Evolutionary conservation across 2,113 vertebrate species (phyloP), one percentile per base, ranked within the genome.

Genomic region (Salminus brasiliensis): DNA sequence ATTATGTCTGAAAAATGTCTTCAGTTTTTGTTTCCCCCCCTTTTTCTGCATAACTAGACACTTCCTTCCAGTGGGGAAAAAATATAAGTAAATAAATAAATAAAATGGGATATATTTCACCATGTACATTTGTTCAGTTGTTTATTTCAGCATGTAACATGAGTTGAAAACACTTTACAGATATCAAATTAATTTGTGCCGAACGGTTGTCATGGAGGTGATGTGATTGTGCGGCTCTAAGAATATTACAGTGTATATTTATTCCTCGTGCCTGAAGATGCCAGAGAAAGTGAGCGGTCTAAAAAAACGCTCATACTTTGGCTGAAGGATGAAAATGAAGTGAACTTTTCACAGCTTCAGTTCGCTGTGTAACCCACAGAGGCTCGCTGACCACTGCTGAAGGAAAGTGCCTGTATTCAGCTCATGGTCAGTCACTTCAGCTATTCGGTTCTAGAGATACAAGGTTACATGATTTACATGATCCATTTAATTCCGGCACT

Each of bases 1-100:
- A 77, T 87, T 87, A 83, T 72, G 75, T 84, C 83, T 81, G 83
- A 82, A 78, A 85, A 89, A 88, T 85, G 55, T 84, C 73, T 87
- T 89, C 63, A 73, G 63, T 72, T 85, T 74, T 82, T 55, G 18
- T 49, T 53, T 53, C 3, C 49, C 21, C 21, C 49, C 49, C 6
- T n/a, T 53, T 53, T 55, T 55, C 52, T 55, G 52, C 52, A 55
- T 25, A 55, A 11, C 52, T 25, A 55, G 52, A 55, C 52, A 55
- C 8, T 13, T 55, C 52, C n/a, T n/a, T n/a, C 52, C 52, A 55
- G 47, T 5, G 18, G 47, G 47, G 18, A 11, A 25, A 18, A 10
- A 55, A 55, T 1, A 55, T 10, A 55, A 8, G 2, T 25, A 55
- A 8, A 3, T 25, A 55, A 21, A 55, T 55, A 25, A 55, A 55